Evolutionary conservation across 2,113 vertebrate species (phyloP).

Genomic region (Stigmatopora argus): DNA sequence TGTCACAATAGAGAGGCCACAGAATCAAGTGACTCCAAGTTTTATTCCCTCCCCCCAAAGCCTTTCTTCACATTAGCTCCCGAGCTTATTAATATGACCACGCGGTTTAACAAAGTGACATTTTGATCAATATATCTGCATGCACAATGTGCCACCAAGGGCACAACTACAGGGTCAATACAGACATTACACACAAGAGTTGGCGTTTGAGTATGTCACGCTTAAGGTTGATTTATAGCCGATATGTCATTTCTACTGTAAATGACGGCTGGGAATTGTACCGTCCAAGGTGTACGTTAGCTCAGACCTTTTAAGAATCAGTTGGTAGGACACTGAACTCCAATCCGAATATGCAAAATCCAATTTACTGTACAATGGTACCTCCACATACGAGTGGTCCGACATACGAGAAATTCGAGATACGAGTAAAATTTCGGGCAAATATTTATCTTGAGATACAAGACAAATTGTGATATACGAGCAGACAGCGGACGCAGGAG

Average conservation of each 20-base stretch:
- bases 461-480: no score
- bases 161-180: not conserved
- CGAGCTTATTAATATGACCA: not conserved
- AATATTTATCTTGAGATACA: no score
- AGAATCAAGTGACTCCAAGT: constrained; percentile 20
- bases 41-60: not conserved
- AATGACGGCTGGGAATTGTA: not conserved
- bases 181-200: not conserved
- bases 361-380: no score
- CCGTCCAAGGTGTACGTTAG: not conserved
- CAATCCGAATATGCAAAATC: no score
- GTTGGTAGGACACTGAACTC: no score
- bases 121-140: constrained; percentile 10
- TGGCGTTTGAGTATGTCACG: not conserved
- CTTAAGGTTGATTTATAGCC: not conserved
- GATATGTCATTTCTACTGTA: not conserved
- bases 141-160: not conserved
- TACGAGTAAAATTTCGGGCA: no score
- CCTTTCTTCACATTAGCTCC: not conserved
- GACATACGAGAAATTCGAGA: no score
- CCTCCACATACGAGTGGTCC: no score
- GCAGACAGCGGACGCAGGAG: no score
- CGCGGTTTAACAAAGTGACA: not conserved
- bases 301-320: not conserved
- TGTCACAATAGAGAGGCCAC: constrained; percentile 31